phyloP scores from a whole-genome alignment of 2,797 vertebrate species.

The Alcedo quadribrachys region DNA sequence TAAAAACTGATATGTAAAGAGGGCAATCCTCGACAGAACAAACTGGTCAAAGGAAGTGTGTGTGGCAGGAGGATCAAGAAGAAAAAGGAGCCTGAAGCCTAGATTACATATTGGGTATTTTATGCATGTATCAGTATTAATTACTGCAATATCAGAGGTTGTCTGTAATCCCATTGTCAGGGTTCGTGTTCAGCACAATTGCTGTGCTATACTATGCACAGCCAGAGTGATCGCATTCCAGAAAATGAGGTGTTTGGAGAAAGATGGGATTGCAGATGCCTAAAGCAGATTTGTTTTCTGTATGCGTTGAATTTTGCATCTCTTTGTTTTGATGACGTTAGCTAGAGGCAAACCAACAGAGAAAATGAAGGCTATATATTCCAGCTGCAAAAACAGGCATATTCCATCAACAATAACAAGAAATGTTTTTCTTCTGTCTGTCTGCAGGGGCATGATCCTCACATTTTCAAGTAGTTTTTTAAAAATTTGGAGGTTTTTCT shows the following conservation, averaged over 20 bases:
- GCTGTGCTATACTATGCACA: slow-evolving; percentile 19
- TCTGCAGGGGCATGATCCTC: slow-evolving; percentile 45
- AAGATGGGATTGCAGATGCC: slow-evolving; percentile 48
- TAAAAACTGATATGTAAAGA: not conserved
- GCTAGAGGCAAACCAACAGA: slow-evolving; percentile 38
- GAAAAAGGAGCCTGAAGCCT: not conserved
- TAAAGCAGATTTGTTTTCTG: slow-evolving; percentile 68
- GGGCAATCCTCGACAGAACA: not conserved
- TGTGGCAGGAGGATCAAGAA: not conserved
- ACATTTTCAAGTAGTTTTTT: slow-evolving; percentile 23
- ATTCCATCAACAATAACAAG: not conserved
- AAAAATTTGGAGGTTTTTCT: slow-evolving; percentile 8
- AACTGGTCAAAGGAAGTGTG: not conserved
- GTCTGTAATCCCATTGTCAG: not conserved
- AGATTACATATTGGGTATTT: not conserved
- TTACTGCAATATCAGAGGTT: slow-evolving; percentile 21
- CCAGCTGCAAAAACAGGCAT: not conserved
- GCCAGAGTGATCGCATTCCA: slow-evolving; percentile 13
- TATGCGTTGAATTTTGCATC: slow-evolving; percentile 63
- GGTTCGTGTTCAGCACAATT: slow-evolving; percentile 6
- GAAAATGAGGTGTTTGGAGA: slow-evolving; percentile 21
- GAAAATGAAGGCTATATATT: slow-evolving; percentile 15
- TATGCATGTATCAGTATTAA: not conserved
- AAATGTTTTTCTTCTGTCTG: not conserved
- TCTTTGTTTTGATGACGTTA: slow-evolving; percentile 63